Evolutionary conservation across 2,888 invertebrate genomes (phyloP).

Genomic region (Agriopis marginaria): DNA sequence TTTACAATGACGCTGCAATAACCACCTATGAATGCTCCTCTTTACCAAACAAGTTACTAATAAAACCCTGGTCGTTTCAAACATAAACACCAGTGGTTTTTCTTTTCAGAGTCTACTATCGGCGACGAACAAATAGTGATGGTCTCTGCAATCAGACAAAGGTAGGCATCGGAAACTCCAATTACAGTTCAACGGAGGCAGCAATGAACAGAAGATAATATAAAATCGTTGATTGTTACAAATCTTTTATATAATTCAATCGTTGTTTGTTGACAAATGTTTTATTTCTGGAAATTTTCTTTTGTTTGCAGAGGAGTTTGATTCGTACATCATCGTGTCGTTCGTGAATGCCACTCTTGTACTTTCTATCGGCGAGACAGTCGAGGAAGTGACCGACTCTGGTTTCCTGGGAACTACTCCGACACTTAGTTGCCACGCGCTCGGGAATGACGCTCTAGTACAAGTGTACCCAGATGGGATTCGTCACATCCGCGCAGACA

Average conservation of each 20-base stretch:
- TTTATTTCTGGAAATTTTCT: conserved; percentile 70
- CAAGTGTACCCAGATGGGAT: conserved; percentile 99
- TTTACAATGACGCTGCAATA: conserved; percentile 77
- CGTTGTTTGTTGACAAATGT: conserved; percentile 44
- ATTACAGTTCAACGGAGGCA: conserved; percentile 64
- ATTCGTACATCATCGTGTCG: conserved; percentile 99
- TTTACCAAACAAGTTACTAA: conserved; percentile 84
- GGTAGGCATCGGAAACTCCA: conserved; percentile 76
- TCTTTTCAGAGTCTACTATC: conserved; percentile 90
- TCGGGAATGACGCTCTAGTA: conserved; percentile 98
- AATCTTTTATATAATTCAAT: conserved; percentile 52
- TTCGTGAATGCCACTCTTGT: conserved; percentile 99
- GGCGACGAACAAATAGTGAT: conserved; percentile 79
- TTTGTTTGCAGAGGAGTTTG: conserved; percentile 97
- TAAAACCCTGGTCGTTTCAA: conserved; percentile 88
- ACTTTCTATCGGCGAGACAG: conserved; percentile 99
- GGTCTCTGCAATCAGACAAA: conserved; percentile 69
- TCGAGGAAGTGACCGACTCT: conserved; percentile 99
- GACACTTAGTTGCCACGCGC: conserved; percentile 98
- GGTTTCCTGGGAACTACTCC: conserved; percentile 99
- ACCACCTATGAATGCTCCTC: conserved; percentile 83
- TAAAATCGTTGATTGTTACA: conserved; percentile 42
- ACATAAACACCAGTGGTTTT: conserved; percentile 97
- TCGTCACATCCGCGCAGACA: conserved; percentile 98
- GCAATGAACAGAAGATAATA: conserved; percentile 58